A percentile compares a stretch with the other conserved stretches of the same genome.
Evolutionary conservation across 2,113 vertebrate genomes (phyloP).

Genomic region (Motacilla alba): DNA sequence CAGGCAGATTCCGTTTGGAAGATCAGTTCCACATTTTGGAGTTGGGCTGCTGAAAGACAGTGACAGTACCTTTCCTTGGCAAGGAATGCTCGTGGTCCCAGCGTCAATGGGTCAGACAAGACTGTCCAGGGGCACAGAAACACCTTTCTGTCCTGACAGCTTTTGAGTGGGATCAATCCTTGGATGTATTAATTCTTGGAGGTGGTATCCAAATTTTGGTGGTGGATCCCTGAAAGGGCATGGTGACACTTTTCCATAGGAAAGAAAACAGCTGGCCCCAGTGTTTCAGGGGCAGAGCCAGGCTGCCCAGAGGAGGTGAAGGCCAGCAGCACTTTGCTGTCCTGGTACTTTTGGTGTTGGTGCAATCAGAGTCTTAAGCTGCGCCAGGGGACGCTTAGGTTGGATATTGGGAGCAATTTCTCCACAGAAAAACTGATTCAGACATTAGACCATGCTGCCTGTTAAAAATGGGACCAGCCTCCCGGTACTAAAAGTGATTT

Average conservation of each 20-base stretch:
- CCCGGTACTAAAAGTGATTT: no score
- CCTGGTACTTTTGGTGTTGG: background rate
- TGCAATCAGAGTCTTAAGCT: background rate
- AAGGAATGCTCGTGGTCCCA: rapidly evolving
- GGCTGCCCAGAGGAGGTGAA: background rate
- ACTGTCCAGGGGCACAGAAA: background rate
- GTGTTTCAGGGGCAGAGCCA: background rate
- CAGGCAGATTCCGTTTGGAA: background rate
- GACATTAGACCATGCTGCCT: background rate
- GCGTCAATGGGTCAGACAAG: background rate
- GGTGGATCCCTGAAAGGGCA: background rate
- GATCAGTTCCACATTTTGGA: background rate
- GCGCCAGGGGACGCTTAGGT: background rate
- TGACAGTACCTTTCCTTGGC: background rate
- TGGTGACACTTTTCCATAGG: background rate
- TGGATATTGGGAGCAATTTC: background rate
- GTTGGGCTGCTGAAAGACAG: background rate
- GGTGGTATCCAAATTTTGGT: background rate
- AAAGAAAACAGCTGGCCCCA: background rate
- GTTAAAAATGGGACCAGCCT: background rate
- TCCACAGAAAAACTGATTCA: background rate
- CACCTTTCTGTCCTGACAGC: background rate
- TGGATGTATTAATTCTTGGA: background rate
- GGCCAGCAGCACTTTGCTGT: background rate
- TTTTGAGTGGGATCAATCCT: background rate